These are phyloP conservation scores for Meleagris gallopavo DNA, from an alignment of 2,113 vertebrate genomes.

Conservation along the genomic window DNA sequence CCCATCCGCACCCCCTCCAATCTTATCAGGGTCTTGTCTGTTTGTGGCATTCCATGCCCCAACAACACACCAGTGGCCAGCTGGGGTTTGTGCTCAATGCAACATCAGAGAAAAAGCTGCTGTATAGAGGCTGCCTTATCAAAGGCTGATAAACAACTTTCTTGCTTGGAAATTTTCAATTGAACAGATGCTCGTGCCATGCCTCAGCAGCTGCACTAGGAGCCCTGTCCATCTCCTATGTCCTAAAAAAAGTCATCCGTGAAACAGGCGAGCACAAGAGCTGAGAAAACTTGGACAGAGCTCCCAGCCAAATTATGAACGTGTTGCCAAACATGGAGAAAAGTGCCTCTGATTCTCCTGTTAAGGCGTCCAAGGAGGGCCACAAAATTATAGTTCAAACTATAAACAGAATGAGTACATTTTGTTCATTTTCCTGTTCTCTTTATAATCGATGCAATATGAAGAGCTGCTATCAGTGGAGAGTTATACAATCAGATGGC, in stretches of 20 bases:
- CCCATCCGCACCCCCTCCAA: neutral
- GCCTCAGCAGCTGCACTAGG: neutral
- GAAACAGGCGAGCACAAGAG: constrained; percentile 8
- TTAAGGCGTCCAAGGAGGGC: constrained; percentile 65
- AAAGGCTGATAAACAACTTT: neutral
- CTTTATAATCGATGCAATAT: constrained; percentile 69
- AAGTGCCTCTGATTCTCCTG: constrained; percentile 64
- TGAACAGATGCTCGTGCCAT: neutral
- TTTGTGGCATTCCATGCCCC: neutral
- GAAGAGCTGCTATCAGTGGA: constrained; percentile 65
- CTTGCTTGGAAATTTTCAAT: neutral
- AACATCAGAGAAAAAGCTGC: neutral
- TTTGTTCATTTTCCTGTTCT: constrained; percentile 72
- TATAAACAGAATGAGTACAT: constrained; percentile 73
- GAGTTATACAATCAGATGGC: constrained; percentile 71
- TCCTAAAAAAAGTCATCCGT: neutral
- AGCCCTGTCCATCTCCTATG: neutral
- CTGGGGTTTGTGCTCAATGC: neutral
- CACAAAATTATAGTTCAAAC: constrained; percentile 72
- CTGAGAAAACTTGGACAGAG: constrained; percentile 53
- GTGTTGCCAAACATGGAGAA: constrained; percentile 59
- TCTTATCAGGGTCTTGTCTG: neutral
- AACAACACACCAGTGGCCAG: neutral
- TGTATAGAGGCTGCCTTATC: neutral
- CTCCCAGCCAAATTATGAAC: constrained; percentile 48